phyloP scores from a whole-genome alignment of 2,797 vertebrate species.

The Buphagus erythrorhynchus region DNA sequence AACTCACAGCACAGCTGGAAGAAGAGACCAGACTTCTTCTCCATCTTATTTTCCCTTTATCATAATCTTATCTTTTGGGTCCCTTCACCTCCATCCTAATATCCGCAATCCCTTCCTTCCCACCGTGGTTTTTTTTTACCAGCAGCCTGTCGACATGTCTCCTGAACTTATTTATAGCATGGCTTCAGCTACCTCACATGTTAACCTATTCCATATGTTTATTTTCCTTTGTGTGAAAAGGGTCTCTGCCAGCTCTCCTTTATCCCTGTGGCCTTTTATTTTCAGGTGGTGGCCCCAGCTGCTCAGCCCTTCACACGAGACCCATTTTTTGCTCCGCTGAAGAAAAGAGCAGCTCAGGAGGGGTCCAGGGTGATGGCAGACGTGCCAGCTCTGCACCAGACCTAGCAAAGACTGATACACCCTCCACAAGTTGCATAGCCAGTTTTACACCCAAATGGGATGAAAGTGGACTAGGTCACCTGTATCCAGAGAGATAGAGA shows the following conservation, averaged over 20 bases:
- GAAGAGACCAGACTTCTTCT: neutral
- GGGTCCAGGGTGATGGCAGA: neutral
- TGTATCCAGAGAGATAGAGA: neutral
- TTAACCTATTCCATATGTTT: slow-evolving; percentile 58
- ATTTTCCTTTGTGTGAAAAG: slow-evolving; percentile 4
- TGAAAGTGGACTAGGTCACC: neutral
- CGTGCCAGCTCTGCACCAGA: neutral
- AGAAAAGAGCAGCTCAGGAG: neutral
- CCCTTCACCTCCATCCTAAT: neutral
- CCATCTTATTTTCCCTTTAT: neutral
- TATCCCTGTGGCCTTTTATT: neutral
- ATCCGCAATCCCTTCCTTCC: neutral
- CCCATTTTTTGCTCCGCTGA: neutral
- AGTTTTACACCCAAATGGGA: neutral
- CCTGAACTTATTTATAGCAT: slow-evolving; percentile 32
- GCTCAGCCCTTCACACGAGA: neutral
- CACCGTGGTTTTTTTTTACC: neutral
- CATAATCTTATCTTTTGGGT: neutral
- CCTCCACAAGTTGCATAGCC: neutral
- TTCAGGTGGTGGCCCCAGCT: neutral
- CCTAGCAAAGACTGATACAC: neutral
- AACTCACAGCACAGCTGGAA: neutral
- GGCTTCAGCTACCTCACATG: slow-evolving; percentile 32
- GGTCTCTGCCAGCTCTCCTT: neutral
- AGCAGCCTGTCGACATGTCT: neutral